phyloP scores from a whole-genome alignment of 1,140 invertebrate species.

The Drosophila neocordata region DNA sequence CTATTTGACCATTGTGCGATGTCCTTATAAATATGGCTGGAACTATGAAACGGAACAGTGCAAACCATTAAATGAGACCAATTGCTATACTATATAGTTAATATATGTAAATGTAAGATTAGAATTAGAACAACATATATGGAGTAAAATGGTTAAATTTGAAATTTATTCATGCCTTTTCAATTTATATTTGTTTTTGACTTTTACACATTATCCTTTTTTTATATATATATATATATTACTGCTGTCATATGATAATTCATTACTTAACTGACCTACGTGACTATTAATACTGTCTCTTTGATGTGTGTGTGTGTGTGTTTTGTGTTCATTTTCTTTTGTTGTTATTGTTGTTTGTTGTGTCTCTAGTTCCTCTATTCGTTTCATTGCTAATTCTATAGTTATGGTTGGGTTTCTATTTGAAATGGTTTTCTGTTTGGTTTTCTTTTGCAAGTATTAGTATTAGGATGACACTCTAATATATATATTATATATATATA shows the following conservation, averaged over 20 bases:
- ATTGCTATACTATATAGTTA: conserved; percentile 48
- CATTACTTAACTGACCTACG: conserved; percentile 41
- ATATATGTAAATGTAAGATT: background rate
- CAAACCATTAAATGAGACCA: conserved; percentile 38
- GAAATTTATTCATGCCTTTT: conserved; percentile 18
- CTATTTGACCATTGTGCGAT: conserved; percentile 68
- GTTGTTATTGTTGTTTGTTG: conserved; percentile 35
- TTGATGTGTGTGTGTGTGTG: conserved; percentile 49
- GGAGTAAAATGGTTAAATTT: conserved; percentile 10
- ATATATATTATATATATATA: too few relatives aligned
- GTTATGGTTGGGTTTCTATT: conserved; percentile 9
- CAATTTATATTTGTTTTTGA: conserved; percentile 6
- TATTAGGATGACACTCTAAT: conserved; percentile 6
- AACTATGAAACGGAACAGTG: conserved; percentile 56
- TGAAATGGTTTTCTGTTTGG: background rate
- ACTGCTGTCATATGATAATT: conserved; percentile 44
- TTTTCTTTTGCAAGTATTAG: too few relatives aligned
- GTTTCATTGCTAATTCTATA: conserved; percentile 22
- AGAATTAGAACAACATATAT: background rate
- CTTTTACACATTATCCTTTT: conserved; percentile 30
- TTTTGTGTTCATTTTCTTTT: too few relatives aligned
- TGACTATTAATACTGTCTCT: conserved; percentile 51
- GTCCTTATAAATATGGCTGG: conserved; percentile 65
- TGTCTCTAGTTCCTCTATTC: background rate
- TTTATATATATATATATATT: conserved; percentile 10